phyloP scores from a whole-genome alignment of 2,797 vertebrate genomes.

The Coluber constrictor region DNA sequence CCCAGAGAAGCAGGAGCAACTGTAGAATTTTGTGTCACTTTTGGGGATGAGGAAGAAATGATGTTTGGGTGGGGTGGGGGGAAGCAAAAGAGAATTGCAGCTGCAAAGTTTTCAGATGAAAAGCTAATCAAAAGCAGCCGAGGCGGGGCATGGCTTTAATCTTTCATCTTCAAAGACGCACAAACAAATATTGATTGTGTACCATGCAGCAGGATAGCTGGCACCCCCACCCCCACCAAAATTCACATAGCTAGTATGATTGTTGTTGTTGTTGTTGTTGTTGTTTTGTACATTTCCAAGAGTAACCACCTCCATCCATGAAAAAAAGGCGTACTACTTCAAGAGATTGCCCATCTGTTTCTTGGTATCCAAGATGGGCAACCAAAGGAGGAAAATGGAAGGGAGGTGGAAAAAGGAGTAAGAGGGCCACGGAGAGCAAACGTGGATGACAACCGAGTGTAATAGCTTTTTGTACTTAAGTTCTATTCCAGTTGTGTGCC shows the following conservation, averaged over 20 bases:
- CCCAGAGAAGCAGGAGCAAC: conserved; percentile 55
- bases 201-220: conserved; percentile 63
- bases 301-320: neutral
- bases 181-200: conserved; percentile 81
- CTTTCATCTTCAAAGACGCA: conserved; percentile 86
- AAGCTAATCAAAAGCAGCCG: conserved; percentile 90
- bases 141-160: conserved; percentile 86
- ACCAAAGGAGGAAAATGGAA: neutral
- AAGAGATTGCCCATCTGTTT: neutral
- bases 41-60: conserved; percentile 25
- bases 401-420: neutral
- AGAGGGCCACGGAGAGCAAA: too few species aligned
- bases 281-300: neutral
- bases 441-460: neutral
- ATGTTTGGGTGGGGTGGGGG: conserved; percentile 59
- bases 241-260: neutral
- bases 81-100: conserved; percentile 68
- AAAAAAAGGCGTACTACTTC: neutral
- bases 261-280: neutral
- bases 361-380: neutral
- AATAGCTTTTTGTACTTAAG: neutral
- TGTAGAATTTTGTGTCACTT: conserved; percentile 58
- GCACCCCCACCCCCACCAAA: conserved; percentile 50
- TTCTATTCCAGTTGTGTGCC: neutral
- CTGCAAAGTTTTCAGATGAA: conserved; percentile 88